Conservation (phyloP, 2,888 invertebrate genomes). For the Brenthis ino region DNA sequence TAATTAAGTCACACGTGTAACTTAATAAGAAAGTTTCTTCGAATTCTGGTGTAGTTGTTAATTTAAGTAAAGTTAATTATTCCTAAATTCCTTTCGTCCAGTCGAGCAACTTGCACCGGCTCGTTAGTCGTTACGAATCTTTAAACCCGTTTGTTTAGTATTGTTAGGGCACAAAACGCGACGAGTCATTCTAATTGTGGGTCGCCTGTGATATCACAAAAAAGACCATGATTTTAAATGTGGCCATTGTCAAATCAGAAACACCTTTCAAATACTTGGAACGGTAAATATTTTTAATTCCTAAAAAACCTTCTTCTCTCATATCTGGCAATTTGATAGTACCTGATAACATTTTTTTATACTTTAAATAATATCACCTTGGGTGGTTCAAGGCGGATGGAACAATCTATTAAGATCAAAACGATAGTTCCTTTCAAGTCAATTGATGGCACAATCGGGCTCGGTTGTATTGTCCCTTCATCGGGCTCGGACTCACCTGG, state of each 20-base stretch:
- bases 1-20: not conserved
- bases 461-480: not conserved
- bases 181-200: conserved; percentile 10
- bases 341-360: not conserved
- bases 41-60: not conserved
- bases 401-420: conserved; percentile 11
- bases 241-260: conserved; percentile 6
- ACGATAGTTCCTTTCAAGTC: conserved; percentile 17
- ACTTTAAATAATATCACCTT: conserved; percentile 14
- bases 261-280: not conserved
- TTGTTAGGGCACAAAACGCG: conserved; percentile 8
- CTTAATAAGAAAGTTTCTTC: not conserved
- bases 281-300: no score
- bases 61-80: not conserved
- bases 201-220: conserved; percentile 15
- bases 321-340: no score
- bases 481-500: conserved; percentile 59
- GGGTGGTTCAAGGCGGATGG: not conserved
- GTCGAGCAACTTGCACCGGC: not conserved
- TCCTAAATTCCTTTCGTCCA: not conserved
- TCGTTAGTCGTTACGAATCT: conserved; percentile 8
- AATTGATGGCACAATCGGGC: conserved; percentile 5
- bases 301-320: no score
- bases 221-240: conserved; percentile 19
- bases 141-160: conserved; percentile 33